These are phyloP conservation scores for Cliona cf. orientalis DNA, from an alignment of 37 sponge, comb jelly and placozoan species.

Conservation along the genomic window DNA sequence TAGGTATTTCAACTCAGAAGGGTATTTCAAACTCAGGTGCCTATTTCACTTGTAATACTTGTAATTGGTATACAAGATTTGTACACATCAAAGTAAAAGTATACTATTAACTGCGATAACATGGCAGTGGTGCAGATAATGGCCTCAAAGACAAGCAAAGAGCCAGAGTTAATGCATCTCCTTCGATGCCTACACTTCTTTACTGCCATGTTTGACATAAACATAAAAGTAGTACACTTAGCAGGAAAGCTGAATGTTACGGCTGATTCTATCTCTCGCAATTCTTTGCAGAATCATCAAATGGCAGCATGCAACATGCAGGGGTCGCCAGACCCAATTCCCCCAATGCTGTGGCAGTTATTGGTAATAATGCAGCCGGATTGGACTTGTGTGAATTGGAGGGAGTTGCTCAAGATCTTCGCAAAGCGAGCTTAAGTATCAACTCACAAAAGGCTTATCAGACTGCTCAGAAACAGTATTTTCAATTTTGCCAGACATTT, in stretches of 20 bases:
- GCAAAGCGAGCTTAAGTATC: neutral
- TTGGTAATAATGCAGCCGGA: constrained; percentile 29
- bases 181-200: constrained; percentile 38
- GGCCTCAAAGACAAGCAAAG: neutral
- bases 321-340: neutral
- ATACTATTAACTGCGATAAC: constrained; percentile 14
- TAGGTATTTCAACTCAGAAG: too few relatives aligned
- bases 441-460: neutral
- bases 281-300: constrained; percentile 4
- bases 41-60: too few relatives aligned
- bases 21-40: too few relatives aligned
- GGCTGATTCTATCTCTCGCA: constrained; percentile 44
- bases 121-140: neutral
- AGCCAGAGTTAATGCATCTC: constrained; percentile 11
- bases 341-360: neutral
- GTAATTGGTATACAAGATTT: too few relatives aligned
- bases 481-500: constrained; percentile 9
- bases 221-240: constrained; percentile 9
- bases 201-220: constrained; percentile 18
- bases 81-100: too few relatives aligned
- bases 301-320: neutral
- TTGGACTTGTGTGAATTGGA: constrained; percentile 46
- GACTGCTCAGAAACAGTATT: neutral
- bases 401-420: constrained; percentile 17
- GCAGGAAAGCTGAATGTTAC: constrained; percentile 7